These are phyloP conservation scores for Metopia argyrocephala DNA, from an alignment of 2,888 invertebrate genomes.

Conservation along the genomic window DNA sequence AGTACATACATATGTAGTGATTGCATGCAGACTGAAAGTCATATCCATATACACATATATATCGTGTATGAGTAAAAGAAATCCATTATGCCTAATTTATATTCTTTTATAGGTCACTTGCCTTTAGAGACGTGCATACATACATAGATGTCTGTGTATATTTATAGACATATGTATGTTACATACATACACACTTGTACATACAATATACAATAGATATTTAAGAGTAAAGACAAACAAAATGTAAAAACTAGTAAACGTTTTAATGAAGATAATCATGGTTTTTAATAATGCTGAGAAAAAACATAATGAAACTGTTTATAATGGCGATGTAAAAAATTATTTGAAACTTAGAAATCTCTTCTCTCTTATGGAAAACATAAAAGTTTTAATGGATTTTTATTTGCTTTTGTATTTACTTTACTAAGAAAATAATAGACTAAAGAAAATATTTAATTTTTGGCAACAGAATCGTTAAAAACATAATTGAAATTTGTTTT, in stretches of 20 bases:
- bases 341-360: conserved; percentile 30
- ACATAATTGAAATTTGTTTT: background rate
- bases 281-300: conserved; percentile 31
- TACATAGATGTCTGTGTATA: background rate
- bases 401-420: conserved; percentile 35
- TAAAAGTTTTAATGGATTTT: conserved; percentile 53
- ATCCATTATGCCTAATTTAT: conserved; percentile 25
- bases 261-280: conserved; percentile 25
- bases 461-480: background rate
- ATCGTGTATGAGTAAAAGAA: conserved; percentile 30
- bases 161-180: background rate
- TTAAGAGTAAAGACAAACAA: background rate
- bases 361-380: conserved; percentile 37
- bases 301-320: conserved; percentile 4
- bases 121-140: background rate
- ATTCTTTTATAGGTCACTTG: background rate
- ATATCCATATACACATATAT: too few species aligned
- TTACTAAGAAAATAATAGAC: background rate
- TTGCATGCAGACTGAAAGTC: conserved; percentile 36
- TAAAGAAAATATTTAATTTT: background rate
- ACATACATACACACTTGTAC: background rate
- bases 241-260: conserved; percentile 28
- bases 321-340: conserved; percentile 20
- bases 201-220: background rate
- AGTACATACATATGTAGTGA: background rate